Base-by-base conservation (phyloP, 2,113 vertebrate genomes). In the Empidonax traillii region DNA sequence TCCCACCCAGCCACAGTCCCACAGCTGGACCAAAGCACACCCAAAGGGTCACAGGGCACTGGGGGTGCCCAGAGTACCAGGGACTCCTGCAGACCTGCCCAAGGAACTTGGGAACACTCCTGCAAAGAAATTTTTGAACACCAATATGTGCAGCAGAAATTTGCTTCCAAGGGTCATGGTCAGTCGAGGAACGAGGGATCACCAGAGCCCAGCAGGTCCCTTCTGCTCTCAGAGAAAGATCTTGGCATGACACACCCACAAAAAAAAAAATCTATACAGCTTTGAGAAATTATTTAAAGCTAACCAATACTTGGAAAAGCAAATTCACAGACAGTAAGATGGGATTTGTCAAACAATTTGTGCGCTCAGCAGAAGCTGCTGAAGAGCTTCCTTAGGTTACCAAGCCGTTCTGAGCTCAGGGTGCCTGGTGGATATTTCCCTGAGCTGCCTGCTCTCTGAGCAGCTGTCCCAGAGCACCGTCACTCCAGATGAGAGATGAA, bases 131-230 rank as follows among this genome's bases (percentile, higher is more conserved):
- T 22, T 65, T 43, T 75, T 58, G 31, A 47, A 75, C n/a, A 7
- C 47, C 77, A 92, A 75, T 16, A 24, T 1, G 19, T 4, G 15
- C n/a, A 53, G 66, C 14, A 87, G 31, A 27, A 82, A 21, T 56
- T 85, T 65, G 4, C 53, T 91, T 65, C 58, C 46, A 31, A 73
- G 27, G 13, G 10, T 44, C 75, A 22, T 41, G 11, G 12, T 33
- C 37, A 44, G 0, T 3, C 0, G 2, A 66, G n/a, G 43, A 75
- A 27, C 1, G 0, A 25, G 20, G 16, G 8, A 14, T 49, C 35
- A 39, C 20, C 58, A 35, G 22, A 62, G 33, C 33, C 46, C 75
- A 69, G 10, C 18, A 6, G 0, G 0, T 23, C 24, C 67, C 25
- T 66, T 59, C 76, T 63, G 41, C 27, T 20, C 66, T 35, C 62